Evolutionary conservation across 2,113 vertebrate genomes (phyloP), one percentile per base, ranked within the genome.

Genomic region (Dasyurus viverrinus): DNA sequence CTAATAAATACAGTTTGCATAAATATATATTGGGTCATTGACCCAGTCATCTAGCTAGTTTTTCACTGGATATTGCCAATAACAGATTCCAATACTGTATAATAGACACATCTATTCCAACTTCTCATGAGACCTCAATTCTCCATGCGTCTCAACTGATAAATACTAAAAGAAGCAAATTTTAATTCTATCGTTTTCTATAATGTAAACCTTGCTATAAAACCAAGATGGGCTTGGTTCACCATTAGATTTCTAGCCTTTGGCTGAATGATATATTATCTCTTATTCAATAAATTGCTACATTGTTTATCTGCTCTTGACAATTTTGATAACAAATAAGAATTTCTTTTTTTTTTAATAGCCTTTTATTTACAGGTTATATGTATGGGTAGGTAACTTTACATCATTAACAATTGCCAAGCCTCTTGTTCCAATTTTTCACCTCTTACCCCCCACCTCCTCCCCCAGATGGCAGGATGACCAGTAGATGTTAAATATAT

Each of bases 271-370:
- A 0, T n/a, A 12, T 48, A 55, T 97, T 96, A 94, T 52, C 93
- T 97, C 95, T 19, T 16, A 0, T 48, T 95, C 92, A 94, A 55
- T 23, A 84, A 90, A 46, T 48, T 94, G 46, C 76, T 93, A 55
- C 93, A 92, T 96, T 89, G 53, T 42, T 42, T 42, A 52, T 92
- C 95, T 76, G 92, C 93, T 89, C 2, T 53, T 97, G 91, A 95
- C 94, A 94, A 91, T 89, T 60, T 93, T 91, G 95, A 92, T 53
- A 89, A 95, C 50, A 93, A 91, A 97, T 89, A 93, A 42, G 96
- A 97, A 97, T 96, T 95, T 93, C 90, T 97, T n/a, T n/a, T n/a
- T n/a, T n/a, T n/a, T n/a, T n/a, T n/a, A n/a, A n/a, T n/a, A n/a
- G n/a, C n/a, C n/a, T n/a, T n/a, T n/a, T n/a, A n/a, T n/a, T n/a